These are phyloP conservation scores for Brachyrhaphis roseni DNA, from an alignment of 2,797 vertebrate genomes.

Conservation along the genomic window DNA sequence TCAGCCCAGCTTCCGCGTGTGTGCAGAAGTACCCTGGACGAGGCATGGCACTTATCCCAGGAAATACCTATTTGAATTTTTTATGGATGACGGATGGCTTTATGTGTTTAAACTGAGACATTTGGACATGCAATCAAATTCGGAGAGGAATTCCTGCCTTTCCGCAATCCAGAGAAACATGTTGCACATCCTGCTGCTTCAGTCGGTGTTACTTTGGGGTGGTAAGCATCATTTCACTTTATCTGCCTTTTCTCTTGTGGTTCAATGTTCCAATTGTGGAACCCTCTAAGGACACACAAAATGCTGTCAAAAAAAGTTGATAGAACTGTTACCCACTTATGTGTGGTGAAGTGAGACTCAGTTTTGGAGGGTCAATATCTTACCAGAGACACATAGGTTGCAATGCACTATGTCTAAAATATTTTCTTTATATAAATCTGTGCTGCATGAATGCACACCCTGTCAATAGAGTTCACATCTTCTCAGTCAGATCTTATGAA, in stretches of 20 bases:
- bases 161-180: conserved; percentile 74
- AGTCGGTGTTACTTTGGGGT: conserved; percentile 73
- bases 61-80: conserved; percentile 24
- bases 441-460: not conserved
- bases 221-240: conserved; percentile 71
- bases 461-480: conserved; percentile 1
- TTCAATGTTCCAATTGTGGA: not conserved
- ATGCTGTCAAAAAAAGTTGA: not conserved
- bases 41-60: conserved; percentile 3
- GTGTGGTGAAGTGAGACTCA: not conserved
- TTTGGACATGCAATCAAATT: conserved; percentile 23
- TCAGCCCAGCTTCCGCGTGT: not conserved
- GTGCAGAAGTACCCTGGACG: conserved; percentile 14
- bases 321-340: not conserved
- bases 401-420: conserved; percentile 1
- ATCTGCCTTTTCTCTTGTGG: not conserved
- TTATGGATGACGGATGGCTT: conserved; percentile 23
- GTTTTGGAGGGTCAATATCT: not conserved
- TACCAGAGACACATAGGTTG: conserved; percentile 7
- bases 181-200: conserved; percentile 77
- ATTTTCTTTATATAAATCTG: not conserved
- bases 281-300: not conserved
- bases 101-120: conserved; percentile 29
- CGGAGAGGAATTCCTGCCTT: conserved; percentile 43
- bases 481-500: conserved; percentile 19